Evolutionary conservation across 2,113 vertebrate genomes (phyloP).

Genomic region (Clupea harengus): DNA sequence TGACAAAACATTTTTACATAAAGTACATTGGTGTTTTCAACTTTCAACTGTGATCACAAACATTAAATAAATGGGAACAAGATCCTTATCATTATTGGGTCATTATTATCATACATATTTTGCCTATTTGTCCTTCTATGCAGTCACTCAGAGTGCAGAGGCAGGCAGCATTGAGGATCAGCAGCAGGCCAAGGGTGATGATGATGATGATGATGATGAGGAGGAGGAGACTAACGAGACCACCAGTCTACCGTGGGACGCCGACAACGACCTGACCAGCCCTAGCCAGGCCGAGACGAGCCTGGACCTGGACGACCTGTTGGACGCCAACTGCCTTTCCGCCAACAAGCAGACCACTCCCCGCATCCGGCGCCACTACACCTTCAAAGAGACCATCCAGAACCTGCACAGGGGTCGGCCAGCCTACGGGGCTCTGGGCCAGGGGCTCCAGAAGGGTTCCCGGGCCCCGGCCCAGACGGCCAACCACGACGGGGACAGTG

Average conservation of each 20-base stretch:
- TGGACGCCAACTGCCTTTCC: background rate
- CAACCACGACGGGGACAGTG: background rate
- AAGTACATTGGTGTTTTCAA: no score
- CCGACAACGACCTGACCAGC: background rate
- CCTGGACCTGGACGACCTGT: background rate
- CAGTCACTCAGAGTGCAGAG: background rate
- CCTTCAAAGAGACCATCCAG: slow-evolving; percentile 55
- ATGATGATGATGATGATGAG: background rate
- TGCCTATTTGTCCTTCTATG: background rate
- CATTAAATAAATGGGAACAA: no score
- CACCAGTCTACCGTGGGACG: background rate
- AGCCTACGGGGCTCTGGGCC: slow-evolving; percentile 17
- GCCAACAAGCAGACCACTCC: background rate
- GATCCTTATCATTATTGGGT: background rate
- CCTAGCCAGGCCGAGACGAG: background rate
- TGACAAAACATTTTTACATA: no score
- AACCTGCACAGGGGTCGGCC: slow-evolving; percentile 68
- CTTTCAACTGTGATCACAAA: no score
- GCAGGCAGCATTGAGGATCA: background rate
- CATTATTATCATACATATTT: no score
- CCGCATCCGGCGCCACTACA: slow-evolving; percentile 39
- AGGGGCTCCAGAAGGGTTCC: background rate
- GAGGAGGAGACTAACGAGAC: background rate
- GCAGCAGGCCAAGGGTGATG: background rate
- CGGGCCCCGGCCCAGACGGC: background rate